Evolutionary conservation across 1,140 invertebrate species (phyloP), one percentile per base, ranked within the genome.

Genomic region (Zaprionus ghesquierei): DNA sequence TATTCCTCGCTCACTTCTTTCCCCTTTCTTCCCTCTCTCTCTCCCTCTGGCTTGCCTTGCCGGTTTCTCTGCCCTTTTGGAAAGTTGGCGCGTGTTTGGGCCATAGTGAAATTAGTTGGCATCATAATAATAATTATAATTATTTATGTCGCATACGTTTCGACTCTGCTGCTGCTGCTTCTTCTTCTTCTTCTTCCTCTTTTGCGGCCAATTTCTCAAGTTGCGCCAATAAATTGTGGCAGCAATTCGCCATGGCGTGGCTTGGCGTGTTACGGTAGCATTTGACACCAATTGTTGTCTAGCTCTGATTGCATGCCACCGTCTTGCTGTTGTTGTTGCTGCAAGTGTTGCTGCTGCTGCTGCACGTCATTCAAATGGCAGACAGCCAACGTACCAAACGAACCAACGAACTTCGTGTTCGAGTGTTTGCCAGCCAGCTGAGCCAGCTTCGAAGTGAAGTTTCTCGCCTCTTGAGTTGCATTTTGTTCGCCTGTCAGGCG

Each of bases 321-420:
- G 41, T 46, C 18, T 22, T 22, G 41, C 41, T 46, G 41, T 65
- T 79, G 71, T 46, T 72, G 59, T 29, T 64, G 69, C 55, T 75
- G 63, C 18, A 35, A 33, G 6, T 69, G 69, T 51, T 65, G 79
- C 44, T 55, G 56, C 10, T 50, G 69, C 59, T 66, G 82, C 76
- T 81, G 82, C 82, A 87, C 75, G 82, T 84, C 82, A 87, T 77
- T 87, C 84, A 89, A 84, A 79, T 84, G 76, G 58, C 82, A 84
- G 84, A 89, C 82, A 84, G 79, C 79, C 79, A 89, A 50, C 76
- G 81, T 75, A 74, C 76, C 31, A n/a, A 33, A 33, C 31, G 25
- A 25, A 25, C 2, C 31, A 33, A 49, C 79, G 77, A 80, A 79
- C 76, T 84, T 89, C 80, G 84, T 87, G 79, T 69, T 77, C 63